Conservation (phyloP, 2,888 invertebrate genomes). For the Ernsta delagoae region DNA sequence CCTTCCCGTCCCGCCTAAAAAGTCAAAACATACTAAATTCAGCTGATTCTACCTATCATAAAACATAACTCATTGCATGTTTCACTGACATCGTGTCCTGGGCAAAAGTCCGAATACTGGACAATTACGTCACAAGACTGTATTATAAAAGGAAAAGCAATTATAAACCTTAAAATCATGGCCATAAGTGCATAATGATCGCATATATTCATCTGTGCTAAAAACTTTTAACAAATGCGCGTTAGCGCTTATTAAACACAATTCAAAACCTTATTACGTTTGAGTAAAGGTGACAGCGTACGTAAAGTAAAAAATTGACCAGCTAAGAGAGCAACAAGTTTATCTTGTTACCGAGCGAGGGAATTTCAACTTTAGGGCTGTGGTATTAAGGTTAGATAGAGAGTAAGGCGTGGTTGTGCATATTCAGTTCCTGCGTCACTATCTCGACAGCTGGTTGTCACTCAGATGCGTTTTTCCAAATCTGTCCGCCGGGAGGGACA, state of each 20-base stretch:
- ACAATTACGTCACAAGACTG: slow-evolving; percentile 30
- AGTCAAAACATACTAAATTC: slow-evolving; percentile 34
- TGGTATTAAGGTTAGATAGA: slow-evolving; percentile 16
- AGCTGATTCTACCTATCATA: slow-evolving; percentile 44
- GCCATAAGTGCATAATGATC: slow-evolving; percentile 27
- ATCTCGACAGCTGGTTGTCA: slow-evolving; percentile 52
- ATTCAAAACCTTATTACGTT: slow-evolving; percentile 20
- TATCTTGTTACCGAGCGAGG: slow-evolving; percentile 6
- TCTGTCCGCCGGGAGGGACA: slow-evolving; percentile 47
- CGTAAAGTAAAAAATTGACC: slow-evolving; percentile 37
- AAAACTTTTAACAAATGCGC: slow-evolving; percentile 20
- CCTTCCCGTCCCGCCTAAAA: background rate
- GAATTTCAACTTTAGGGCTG: slow-evolving; percentile 28
- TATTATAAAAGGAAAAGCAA: slow-evolving; percentile 7
- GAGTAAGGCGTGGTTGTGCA: slow-evolving; percentile 27
- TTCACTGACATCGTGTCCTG: slow-evolving; percentile 47
- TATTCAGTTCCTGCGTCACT: slow-evolving; percentile 44
- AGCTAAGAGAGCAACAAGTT: slow-evolving; percentile 36
- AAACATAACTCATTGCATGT: slow-evolving; percentile 47
- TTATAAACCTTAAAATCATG: slow-evolving; percentile 27
- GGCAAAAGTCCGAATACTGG: slow-evolving; percentile 45
- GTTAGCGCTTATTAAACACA: background rate
- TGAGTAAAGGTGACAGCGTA: slow-evolving; percentile 26
- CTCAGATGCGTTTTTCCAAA: slow-evolving; percentile 50
- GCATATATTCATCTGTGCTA: slow-evolving; percentile 7